Base-by-base conservation (phyloP, 2,797 vertebrate species). In the Spheniscus humboldti region DNA sequence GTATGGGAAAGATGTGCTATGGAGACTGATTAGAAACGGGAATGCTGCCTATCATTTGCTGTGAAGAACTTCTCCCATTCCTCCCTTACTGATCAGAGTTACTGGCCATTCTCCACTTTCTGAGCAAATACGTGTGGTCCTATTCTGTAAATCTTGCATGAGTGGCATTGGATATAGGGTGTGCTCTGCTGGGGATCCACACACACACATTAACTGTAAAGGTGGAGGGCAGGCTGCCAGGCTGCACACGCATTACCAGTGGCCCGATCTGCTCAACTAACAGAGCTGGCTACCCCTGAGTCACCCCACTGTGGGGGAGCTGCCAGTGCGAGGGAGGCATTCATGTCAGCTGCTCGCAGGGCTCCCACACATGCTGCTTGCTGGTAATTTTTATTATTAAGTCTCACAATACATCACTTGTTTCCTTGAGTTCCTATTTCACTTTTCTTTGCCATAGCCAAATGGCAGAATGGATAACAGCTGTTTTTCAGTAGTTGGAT, bases 191-290 rank as follows among this genome's bases (percentile, higher is more conserved):
- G 7, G 20, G 13, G 6, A 41, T 88, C 64, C 55, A 19, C 48
- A 57, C 19, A 35, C 2, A 5, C 20, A 14, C 0, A 0, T 6
- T 27, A 48, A 88, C 60, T 31, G 13, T 68, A 13, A 68, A 84
- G 52, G 50, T 12, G 30, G 41, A 72, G 20, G 30, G 37, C 64
- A 64, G 30, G 4, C 8, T 78, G 45, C 57, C 0, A 2, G 16
- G 23, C 9, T 48, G 25, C 30, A 43, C 22, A 37, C 30, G 35
- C 24, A 8, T 24, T 66, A 24, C 71, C 23, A 3, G 22, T 67
- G 64, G 10, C 30, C 24, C 37, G 73, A 3, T 67, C 67, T 71
- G 28, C 56, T 87, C 59, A 85, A 31, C 9, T 43, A 25, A 39
- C 3, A 13, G 69, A 81, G 30, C 19, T 2, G 7, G 10, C 35